These are phyloP conservation scores for Cantharis flavilabris DNA, from an alignment of 2,888 invertebrate genomes.

Conservation along the genomic window DNA sequence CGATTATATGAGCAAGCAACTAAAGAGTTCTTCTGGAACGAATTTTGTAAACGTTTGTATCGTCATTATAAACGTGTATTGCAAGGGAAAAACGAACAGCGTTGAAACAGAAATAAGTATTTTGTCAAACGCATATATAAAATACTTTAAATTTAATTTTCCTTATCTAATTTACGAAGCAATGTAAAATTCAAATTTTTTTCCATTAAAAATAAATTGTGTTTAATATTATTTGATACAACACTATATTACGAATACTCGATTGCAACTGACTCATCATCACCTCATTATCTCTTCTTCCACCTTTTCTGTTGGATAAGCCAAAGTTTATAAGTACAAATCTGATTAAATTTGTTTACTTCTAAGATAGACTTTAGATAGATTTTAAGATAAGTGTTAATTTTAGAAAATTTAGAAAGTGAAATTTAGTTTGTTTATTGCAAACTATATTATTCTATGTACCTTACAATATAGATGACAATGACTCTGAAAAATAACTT, in stretches of 20 bases:
- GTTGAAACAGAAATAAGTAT: not conserved
- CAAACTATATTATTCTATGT: too few relatives aligned
- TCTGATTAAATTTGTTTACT: not conserved
- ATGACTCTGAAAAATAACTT: not conserved
- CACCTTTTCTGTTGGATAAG: not conserved
- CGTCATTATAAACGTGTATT: not conserved
- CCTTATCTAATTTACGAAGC: not conserved
- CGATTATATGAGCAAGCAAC: not conserved
- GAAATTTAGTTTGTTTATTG: too few relatives aligned
- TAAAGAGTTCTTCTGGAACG: not conserved
- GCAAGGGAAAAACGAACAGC: not conserved
- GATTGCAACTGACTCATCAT: not conserved
- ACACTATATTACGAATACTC: not conserved
- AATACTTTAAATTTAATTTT: not conserved
- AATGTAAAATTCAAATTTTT: not conserved
- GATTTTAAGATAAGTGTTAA: too few relatives aligned
- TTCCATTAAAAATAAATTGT: not conserved
- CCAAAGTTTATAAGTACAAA: too few relatives aligned
- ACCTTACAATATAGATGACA: too few relatives aligned
- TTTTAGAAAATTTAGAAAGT: too few relatives aligned
- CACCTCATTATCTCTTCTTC: not conserved
- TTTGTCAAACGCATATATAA: not conserved
- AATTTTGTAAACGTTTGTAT: not conserved
- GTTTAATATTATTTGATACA: not conserved
- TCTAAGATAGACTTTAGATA: not conserved